phyloP scores from a whole-genome alignment of 37 sponge, comb jelly and placozoan genomes.

The Spongilla lacustris region DNA sequence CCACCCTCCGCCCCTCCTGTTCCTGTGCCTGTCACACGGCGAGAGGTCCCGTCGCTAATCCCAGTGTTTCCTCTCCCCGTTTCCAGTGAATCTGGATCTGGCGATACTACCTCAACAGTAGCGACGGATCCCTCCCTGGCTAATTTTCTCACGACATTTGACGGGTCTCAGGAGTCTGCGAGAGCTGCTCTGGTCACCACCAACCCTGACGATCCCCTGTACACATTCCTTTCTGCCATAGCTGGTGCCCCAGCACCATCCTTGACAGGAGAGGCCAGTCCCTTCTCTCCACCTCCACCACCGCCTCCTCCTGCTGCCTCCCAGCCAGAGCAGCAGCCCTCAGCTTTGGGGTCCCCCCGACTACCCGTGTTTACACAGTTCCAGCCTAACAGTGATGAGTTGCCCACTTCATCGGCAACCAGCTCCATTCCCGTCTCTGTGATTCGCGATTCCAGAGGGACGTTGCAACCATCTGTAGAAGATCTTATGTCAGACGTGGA shows the following conservation, averaged over 20 bases:
- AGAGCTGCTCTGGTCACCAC: conserved; percentile 46
- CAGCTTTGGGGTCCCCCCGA: conserved; percentile 4
- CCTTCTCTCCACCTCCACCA: conserved; percentile 1
- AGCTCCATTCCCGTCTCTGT: conserved; percentile 47
- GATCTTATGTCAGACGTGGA: conserved; percentile 7
- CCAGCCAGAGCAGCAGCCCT: background rate
- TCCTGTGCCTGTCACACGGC: conserved; percentile 43
- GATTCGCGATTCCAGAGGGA: conserved; percentile 22
- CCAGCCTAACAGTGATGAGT: background rate
- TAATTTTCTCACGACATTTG: conserved; percentile 35
- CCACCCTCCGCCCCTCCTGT: conserved; percentile 34
- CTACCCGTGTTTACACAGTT: conserved; percentile 61
- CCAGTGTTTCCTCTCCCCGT: background rate
- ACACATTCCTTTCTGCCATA: conserved; percentile 83
- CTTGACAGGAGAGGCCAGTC: conserved; percentile 8
- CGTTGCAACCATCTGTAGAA: background rate
- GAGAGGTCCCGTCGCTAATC: background rate
- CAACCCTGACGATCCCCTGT: conserved; percentile 68
- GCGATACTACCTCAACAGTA: background rate
- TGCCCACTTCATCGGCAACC: conserved; percentile 5
- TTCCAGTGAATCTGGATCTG: too few species aligned
- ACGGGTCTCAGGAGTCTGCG: conserved; percentile 78
- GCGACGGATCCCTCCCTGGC: background rate
- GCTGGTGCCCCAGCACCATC: conserved; percentile 77
- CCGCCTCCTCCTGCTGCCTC: conserved; percentile 5